phyloP scores from a whole-genome alignment of 2,797 vertebrate genomes.

The Anisognathus igniventris region DNA sequence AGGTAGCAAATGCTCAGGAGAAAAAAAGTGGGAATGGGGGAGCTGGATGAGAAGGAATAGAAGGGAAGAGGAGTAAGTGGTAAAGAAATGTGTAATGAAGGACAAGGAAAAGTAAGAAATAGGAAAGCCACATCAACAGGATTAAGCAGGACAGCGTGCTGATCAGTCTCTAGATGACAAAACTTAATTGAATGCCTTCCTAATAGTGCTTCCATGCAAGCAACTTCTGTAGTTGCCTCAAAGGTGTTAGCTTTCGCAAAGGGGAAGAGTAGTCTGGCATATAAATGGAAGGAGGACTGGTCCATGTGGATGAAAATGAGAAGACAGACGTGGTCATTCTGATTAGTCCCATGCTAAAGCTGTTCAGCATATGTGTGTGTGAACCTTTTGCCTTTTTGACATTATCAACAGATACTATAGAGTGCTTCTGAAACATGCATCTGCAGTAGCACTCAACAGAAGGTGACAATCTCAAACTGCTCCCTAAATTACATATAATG shows the following conservation, averaged over 20 bases:
- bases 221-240: not conserved
- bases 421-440: not conserved
- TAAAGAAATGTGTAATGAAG: not conserved
- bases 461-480: conserved; percentile 1
- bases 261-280: not conserved
- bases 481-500: conserved; percentile 23
- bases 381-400: not conserved
- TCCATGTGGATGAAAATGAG: not conserved
- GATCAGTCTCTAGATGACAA: not conserved
- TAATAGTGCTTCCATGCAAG: not conserved
- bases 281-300: not conserved
- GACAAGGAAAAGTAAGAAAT: not conserved
- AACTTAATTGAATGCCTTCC: not conserved
- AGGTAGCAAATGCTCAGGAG: not conserved
- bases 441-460: not conserved
- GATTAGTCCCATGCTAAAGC: not conserved
- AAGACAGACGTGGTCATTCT: not conserved
- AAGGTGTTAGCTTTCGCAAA: not conserved
- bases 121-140: not conserved
- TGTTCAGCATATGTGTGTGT: not conserved
- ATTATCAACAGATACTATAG: not conserved
- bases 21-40: not conserved
- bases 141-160: not conserved
- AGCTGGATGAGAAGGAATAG: not conserved
- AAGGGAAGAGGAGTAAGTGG: not conserved